phyloP scores from a whole-genome alignment of 2,113 vertebrate species.

The Tympanuchus pallidicinctus region DNA sequence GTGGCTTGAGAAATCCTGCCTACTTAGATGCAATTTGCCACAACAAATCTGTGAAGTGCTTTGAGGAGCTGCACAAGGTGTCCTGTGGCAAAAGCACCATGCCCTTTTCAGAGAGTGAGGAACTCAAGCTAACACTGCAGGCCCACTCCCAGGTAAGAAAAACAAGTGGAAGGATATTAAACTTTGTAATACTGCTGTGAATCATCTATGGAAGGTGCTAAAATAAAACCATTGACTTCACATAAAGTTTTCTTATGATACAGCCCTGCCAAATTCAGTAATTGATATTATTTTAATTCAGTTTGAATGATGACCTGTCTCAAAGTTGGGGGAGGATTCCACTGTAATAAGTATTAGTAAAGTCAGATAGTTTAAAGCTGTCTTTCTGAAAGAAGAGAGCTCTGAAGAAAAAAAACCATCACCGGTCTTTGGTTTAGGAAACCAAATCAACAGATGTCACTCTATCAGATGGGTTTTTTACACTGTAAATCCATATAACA shows the following conservation, averaged over 20 bases:
- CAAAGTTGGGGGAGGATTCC: not conserved
- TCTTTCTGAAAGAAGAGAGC: not conserved
- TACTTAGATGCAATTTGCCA: conserved; percentile 83
- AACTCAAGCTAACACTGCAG: conserved; percentile 86
- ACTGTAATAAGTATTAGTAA: not conserved
- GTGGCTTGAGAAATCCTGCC: conserved; percentile 80
- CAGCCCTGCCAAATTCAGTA: not conserved
- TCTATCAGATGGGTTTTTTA: not conserved
- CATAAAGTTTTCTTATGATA: not conserved
- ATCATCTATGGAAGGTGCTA: not conserved
- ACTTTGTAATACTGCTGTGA: not conserved
- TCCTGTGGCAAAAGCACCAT: conserved; percentile 84
- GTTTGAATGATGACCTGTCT: not conserved
- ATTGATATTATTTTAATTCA: not conserved
- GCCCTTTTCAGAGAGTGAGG: conserved; percentile 73
- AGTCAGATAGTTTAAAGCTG: not conserved
- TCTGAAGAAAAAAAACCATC: not conserved
- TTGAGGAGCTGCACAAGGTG: conserved; percentile 81
- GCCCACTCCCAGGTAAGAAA: conserved; percentile 93
- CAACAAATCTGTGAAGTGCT: conserved; percentile 81
- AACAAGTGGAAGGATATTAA: not conserved
- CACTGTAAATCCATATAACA: not conserved
- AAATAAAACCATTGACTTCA: not conserved
- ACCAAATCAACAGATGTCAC: not conserved
- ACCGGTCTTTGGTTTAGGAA: not conserved